Base-by-base conservation (phyloP, 2,797 vertebrate species). In the Tapirus indicus region DNA sequence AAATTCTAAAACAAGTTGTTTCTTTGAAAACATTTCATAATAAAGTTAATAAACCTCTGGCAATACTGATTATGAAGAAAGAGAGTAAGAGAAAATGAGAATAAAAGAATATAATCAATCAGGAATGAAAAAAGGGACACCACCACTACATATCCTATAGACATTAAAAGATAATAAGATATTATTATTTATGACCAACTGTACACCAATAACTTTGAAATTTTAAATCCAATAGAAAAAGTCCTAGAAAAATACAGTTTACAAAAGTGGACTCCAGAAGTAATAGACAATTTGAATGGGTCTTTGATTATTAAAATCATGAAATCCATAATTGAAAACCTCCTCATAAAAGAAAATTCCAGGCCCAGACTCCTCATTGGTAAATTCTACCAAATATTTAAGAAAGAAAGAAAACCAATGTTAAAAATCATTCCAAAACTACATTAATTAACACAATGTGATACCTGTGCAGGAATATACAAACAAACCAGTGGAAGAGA, bases 391-490 rank as follows among this genome's bases (percentile, higher is more conserved):
- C 38, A 58, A 44, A 72, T 27, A 74, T n/a, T 88, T 74, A 60
- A 47, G 54, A 29, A 60, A 93, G 18, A 85, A 72, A 66, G 56
- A 77, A 84, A 93, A 38, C 9, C 44, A 94, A n/a, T 58, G 21
- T 86, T 93, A 68, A 85, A 74, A 80, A 23, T 69, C 13, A 66
- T 74, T n/a, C 56, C 13, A 88, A 92, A 96, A 72, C 38, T 64
- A 68, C 27, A 68, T 79, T 54, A 88, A 91, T 62, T 74, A 58
- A 58, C 7, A 60, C 64, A 64, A 58, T 49, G 20, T 58, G 41
- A 58, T 60, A 79, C 14, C 66, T 35, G 13, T 52, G 10, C 3
- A 49, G 32, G 38, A 71, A 47, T 20, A 49, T 41, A 69, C 74
- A n/a, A 74, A 75, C 13, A 60, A 58, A 79, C 66, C 54, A 69